Conservation (phyloP, 2,888 invertebrate species). For the Caenorhabditis uteleia region DNA sequence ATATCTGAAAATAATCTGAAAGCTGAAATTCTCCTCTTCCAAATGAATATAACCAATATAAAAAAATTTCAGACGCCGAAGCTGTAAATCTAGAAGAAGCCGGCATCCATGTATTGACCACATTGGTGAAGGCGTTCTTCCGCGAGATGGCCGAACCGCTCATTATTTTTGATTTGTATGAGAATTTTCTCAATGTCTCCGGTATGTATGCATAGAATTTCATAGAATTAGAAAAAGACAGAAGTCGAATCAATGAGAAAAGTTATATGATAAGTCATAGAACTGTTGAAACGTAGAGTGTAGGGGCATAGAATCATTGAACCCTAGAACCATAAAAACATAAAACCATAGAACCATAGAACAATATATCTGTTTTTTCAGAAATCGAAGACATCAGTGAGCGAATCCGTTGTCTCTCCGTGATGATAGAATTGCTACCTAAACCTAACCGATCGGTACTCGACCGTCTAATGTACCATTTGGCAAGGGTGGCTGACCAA, state of each 20-base stretch:
- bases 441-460: constrained; percentile 83
- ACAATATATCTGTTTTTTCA: too few species aligned
- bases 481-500: constrained; percentile 76
- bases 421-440: constrained; percentile 86
- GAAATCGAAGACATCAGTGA: constrained; percentile 84
- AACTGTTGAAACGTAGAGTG: too few species aligned
- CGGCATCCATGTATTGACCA: constrained; percentile 87
- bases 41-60: not conserved
- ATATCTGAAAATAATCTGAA: not conserved
- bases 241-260: not conserved
- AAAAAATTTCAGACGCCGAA: constrained; percentile 75
- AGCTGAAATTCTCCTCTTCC: not conserved
- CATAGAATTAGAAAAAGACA: not conserved
- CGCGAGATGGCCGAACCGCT: constrained; percentile 91
- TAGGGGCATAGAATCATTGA: too few species aligned
- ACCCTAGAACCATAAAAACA: too few species aligned
- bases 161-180: constrained; percentile 89
- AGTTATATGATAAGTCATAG: not conserved
- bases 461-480: constrained; percentile 88
- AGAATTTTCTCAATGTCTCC: constrained; percentile 88
- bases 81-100: constrained; percentile 79
- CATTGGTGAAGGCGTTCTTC: constrained; percentile 85
- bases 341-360: too few species aligned
- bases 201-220: constrained; percentile 62
- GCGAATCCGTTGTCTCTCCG: constrained; percentile 83